phyloP scores from a whole-genome alignment of 2,797 vertebrate genomes.

The Coracias cyanogaster region DNA sequence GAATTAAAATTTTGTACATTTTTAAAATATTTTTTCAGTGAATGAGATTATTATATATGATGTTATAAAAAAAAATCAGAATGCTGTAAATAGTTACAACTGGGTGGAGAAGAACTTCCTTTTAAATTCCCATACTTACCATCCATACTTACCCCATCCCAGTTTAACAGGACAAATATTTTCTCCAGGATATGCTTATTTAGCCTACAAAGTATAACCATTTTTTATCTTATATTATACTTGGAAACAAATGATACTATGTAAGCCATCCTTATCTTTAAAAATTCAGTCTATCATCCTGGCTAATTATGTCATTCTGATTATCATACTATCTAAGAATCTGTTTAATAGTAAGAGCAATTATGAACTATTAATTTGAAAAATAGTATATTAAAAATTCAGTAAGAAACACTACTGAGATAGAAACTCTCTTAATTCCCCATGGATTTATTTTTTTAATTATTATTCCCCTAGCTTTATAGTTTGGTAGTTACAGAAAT shows the following conservation, averaged over 20 bases:
- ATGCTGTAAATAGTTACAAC: not conserved
- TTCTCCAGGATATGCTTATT: not conserved
- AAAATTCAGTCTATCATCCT: not conserved
- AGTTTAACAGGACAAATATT: slow-evolving; percentile 21
- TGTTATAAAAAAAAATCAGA: not conserved
- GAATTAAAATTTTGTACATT: not conserved
- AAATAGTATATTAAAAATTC: not conserved
- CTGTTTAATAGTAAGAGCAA: not conserved
- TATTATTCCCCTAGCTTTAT: not conserved
- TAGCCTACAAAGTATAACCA: not conserved
- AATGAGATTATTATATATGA: not conserved
- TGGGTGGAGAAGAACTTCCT: not conserved
- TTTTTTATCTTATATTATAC: not conserved
- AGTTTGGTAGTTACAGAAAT: not conserved
- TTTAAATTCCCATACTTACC: not conserved
- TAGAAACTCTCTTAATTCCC: not conserved
- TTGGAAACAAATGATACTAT: not conserved
- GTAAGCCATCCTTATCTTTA: not conserved
- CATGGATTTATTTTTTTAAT: not conserved
- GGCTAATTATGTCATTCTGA: not conserved
- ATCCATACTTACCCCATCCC: not conserved
- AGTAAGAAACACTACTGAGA: not conserved
- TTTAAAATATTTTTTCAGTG: not conserved
- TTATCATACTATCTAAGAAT: not conserved
- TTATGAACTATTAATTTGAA: not conserved